Evolutionary conservation across 2,888 invertebrate genomes (phyloP), one percentile per base, ranked within the genome.

Genomic region (Portevinia maculata): DNA sequence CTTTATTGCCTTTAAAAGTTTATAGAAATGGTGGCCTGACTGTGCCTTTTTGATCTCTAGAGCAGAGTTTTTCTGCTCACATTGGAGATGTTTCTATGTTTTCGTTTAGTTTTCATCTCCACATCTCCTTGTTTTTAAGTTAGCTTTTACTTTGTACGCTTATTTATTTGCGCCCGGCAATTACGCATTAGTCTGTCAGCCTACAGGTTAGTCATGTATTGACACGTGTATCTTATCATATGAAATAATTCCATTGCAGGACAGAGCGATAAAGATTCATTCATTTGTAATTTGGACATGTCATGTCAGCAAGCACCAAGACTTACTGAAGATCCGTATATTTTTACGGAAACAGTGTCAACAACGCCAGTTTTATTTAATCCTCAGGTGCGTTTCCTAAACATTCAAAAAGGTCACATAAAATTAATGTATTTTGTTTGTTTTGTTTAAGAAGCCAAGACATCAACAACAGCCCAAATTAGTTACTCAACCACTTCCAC

Each of bases 251-350:
- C 21, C 2, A 13, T 52, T 53, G 5, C 34, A 81, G 81, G 59
- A 70, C 44, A 75, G 75, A 65, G 75, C 34, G 75, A 24, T 65
- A 64, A 44, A 52, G 28, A 44, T 32, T 57, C 64, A 64, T 67
- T 24, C 15, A 69, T 48, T 70, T 76, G 59, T 71, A 81, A 84
- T 76, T 89, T 88, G 90, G 90, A 90, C 88, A 90, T 90, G 90
- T 90, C 90, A 90, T 90, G 90, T 90, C 90, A 90, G 89, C 90
- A 90, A 89, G 89, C 86, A 86, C 87, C 89, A 85, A 89, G 88
- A 88, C 87, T 88, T 86, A 87, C 88, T 85, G 91, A 90, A 88
- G 91, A 91, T 90, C 91, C 91, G 85, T 91, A 91, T 88, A 90
- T 89, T 79, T 91, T 91, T 87, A 90, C 90, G 88, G 91, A 91